Conservation (phyloP, 2,888 invertebrate genomes). For the Stenoptilia bipunctidactyla region DNA sequence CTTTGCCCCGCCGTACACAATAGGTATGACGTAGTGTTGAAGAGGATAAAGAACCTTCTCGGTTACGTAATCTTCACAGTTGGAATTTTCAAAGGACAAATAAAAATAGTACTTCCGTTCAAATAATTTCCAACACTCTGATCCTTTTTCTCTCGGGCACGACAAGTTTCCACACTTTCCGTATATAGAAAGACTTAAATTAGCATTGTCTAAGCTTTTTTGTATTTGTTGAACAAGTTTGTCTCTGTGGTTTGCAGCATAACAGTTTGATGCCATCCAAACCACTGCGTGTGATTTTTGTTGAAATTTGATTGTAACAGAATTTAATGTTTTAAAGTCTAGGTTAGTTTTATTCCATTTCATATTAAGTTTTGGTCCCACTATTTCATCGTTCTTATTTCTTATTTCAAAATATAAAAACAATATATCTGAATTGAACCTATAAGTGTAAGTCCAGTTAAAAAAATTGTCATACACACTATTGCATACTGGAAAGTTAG, state of each 20-base stretch:
- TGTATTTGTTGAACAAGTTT: slow-evolving; percentile 28
- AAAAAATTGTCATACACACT: slow-evolving; percentile 41
- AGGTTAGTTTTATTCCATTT: slow-evolving; percentile 18
- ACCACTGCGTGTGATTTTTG: slow-evolving; percentile 49
- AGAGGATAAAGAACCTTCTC: slow-evolving; percentile 21
- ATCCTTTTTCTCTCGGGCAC: slow-evolving; percentile 25
- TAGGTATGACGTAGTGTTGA: slow-evolving; percentile 64
- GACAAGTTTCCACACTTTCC: slow-evolving; percentile 58
- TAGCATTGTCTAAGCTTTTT: slow-evolving; percentile 24
- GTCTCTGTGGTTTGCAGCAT: slow-evolving; percentile 30
- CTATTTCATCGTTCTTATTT: slow-evolving; percentile 27
- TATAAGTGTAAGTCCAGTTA: slow-evolving; percentile 57
- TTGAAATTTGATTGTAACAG: slow-evolving; percentile 21
- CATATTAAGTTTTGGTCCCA: slow-evolving; percentile 40
- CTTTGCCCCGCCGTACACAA: slow-evolving; percentile 72
- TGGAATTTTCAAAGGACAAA: slow-evolving; percentile 79
- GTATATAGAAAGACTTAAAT: slow-evolving; percentile 57
- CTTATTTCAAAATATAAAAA: slow-evolving; percentile 38
- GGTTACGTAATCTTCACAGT: slow-evolving; percentile 31
- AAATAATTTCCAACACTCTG: slow-evolving; percentile 35
- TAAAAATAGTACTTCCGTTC: slow-evolving; percentile 80
- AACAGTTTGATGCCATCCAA: slow-evolving; percentile 58
- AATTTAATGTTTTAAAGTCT: too few species aligned
- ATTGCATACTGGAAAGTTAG: slow-evolving; percentile 42
- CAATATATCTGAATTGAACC: slow-evolving; percentile 47